Evolutionary conservation across 2,797 vertebrate genomes (phyloP).

Genomic region (Cheirogaleus major): DNA sequence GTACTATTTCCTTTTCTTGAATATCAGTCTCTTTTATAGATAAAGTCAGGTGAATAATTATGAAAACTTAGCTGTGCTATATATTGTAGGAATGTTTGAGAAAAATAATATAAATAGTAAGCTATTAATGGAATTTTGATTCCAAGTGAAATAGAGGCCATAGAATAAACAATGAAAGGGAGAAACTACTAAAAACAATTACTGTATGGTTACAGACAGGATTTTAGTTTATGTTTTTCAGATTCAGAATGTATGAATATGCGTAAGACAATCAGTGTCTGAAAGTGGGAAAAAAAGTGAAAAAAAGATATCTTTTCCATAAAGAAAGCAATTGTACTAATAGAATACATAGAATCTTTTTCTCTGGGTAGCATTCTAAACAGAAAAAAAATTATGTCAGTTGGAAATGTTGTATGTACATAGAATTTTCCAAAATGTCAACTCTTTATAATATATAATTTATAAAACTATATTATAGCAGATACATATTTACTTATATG

Average conservation of each 20-base stretch:
- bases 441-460: neutral
- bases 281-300: constrained; percentile 56
- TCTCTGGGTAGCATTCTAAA: neutral
- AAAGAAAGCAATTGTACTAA: constrained; percentile 25
- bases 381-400: neutral
- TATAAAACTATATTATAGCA: neutral
- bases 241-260: constrained; percentile 48
- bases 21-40: constrained; percentile 32
- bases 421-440: constrained; percentile 43
- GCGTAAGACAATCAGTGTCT: constrained; percentile 9
- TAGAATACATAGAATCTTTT: neutral
- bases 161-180: neutral
- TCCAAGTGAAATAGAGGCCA: constrained; percentile 54
- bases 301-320: constrained; percentile 14
- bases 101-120: constrained; percentile 53
- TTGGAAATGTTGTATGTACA: neutral
- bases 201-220: neutral
- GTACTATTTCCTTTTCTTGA: neutral
- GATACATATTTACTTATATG: neutral
- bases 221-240: constrained; percentile 41
- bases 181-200: constrained; percentile 46
- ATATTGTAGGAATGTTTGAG: neutral
- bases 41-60: constrained; percentile 24
- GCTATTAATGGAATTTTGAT: constrained; percentile 68
- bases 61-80: constrained; percentile 33